These are phyloP conservation scores for Amorpha juglandis DNA, from an alignment of 2,888 invertebrate genomes.

Conservation along the genomic window DNA sequence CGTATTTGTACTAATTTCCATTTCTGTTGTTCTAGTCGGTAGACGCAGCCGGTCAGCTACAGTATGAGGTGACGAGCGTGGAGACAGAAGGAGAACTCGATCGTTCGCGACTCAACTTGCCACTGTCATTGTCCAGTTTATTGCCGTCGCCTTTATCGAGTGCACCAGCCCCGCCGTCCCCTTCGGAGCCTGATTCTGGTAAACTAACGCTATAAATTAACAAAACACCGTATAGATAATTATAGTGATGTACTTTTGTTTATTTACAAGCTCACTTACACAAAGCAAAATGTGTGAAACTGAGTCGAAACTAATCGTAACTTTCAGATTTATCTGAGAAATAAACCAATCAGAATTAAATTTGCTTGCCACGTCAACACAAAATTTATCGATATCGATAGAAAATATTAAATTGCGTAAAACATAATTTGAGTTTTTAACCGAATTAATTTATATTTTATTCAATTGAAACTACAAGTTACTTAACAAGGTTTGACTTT, in stretches of 20 bases:
- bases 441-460: too few relatives aligned
- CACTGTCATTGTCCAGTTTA: constrained; percentile 88
- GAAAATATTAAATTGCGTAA: not conserved
- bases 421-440: too few relatives aligned
- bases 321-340: too few relatives aligned
- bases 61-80: constrained; percentile 90
- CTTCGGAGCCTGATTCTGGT: constrained; percentile 90
- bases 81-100: constrained; percentile 92
- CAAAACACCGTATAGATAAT: too few relatives aligned
- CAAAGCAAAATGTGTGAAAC: too few relatives aligned
- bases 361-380: not conserved
- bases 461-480: too few relatives aligned
- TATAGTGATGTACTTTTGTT: too few relatives aligned
- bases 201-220: constrained; percentile 30
- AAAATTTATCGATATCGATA: not conserved
- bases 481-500: not conserved
- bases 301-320: too few relatives aligned
- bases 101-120: constrained; percentile 88
- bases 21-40: constrained; percentile 67
- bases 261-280: too few relatives aligned
- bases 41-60: constrained; percentile 85
- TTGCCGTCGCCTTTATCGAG: constrained; percentile 89
- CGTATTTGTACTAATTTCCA: not conserved
- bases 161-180: constrained; percentile 90
- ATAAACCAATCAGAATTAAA: too few relatives aligned